Base-by-base conservation (phyloP, 2,888 invertebrate species). In the Meliscaeva auricollis region DNA sequence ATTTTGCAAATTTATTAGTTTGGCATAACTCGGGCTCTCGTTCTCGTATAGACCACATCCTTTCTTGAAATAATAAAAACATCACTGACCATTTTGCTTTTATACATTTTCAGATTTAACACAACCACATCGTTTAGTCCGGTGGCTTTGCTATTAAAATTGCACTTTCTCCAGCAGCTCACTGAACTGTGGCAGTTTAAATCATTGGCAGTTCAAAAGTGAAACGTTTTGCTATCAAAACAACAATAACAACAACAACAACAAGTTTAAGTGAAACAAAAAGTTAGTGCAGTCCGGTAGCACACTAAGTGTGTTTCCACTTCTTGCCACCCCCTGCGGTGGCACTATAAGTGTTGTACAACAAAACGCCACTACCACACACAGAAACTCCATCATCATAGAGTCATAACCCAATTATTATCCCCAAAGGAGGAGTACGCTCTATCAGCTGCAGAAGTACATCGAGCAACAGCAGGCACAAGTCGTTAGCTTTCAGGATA, bases 401-500 rank as follows among this genome's bases (percentile, higher is more conserved):
- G 54, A 72, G 76, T 62, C 75, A 76, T 84, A 81, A 87, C 81
- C 87, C 81, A 85, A 85, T 85, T 80, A 87, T 72, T 80, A 87
- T 66, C 54, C 75, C 72, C 76, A 62, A 78, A 70, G 70, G 80
- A 60, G 81, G 73, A 72, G 82, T n/a, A 66, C 50, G 48, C 20
- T 69, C 35, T 58, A 58, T 22, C 64, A 60, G 64, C 70, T 64
- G 60, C 72, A 76, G 80, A 72, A 80, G 87, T 69, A 62, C 26
- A 17, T 2, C 44, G 17, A 77, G 78, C 87, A 87, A 72, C 81
- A 88, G 80, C 82, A 87, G 82, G 76, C 87, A 80, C 81, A 85
- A 81, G 80, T 81, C 64, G 87, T 75, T 87, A 84, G 88, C 87
- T 87, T 87, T 87, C 87, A 87, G 80, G 87, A 89, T 89, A 89